These are phyloP conservation scores for Riparia riparia DNA, from an alignment of 2,113 vertebrate genomes.

Conservation along the genomic window DNA sequence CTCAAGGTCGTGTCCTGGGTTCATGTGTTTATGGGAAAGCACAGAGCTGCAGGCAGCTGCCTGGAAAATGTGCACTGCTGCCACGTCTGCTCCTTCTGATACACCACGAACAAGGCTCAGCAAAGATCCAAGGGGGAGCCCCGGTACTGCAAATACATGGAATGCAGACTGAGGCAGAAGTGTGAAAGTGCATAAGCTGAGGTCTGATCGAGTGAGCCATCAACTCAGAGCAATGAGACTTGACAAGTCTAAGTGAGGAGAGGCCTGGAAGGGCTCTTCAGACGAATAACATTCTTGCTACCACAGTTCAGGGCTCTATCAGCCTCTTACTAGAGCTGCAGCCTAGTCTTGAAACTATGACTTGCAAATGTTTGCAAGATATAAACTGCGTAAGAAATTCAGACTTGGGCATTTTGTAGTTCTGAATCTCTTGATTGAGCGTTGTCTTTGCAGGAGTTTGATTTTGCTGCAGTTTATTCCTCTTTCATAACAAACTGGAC, in stretches of 20 bases:
- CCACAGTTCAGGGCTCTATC: background rate
- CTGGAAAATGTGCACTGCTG: background rate
- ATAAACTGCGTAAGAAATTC: background rate
- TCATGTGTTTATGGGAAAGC: background rate
- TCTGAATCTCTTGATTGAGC: background rate
- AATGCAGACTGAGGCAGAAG: background rate
- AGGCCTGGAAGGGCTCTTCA: background rate
- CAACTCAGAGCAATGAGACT: background rate
- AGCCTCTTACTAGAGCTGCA: background rate
- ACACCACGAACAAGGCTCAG: background rate
- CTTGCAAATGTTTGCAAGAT: background rate
- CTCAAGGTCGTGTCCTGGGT: background rate
- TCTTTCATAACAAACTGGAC: background rate
- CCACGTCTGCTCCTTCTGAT: background rate
- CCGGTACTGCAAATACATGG: background rate
- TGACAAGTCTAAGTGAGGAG: background rate
- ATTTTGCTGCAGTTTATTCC: background rate
- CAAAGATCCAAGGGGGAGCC: background rate
- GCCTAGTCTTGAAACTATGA: background rate
- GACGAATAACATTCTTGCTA: background rate
- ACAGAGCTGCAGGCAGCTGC: background rate
- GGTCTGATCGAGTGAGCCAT: background rate
- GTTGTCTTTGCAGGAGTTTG: background rate
- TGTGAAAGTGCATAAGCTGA: background rate
- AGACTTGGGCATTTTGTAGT: background rate